Evolutionary conservation across 2,797 vertebrate species (phyloP), one percentile per base, ranked within the genome.

Genomic region (Pangasius djambal): DNA sequence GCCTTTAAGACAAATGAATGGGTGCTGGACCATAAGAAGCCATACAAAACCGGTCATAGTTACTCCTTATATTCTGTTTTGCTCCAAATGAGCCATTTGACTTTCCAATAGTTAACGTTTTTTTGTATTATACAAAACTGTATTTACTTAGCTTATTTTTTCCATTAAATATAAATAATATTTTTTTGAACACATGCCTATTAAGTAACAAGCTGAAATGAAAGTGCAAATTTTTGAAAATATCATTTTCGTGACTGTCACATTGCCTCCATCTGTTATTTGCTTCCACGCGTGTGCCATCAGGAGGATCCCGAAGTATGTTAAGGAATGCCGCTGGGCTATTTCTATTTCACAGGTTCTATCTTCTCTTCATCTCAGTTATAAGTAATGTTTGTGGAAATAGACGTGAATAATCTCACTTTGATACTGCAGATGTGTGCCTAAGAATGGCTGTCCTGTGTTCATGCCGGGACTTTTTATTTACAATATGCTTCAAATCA

Each of bases 1-100:
- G 91, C 86, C 78, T 63, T 87, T 83, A 88, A 90, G 87, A 89
- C 86, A 87, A 78, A 59, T 12, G 2, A 61, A 13, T 6, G 20
- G 2, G 20, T 12, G 1, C 31, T 37, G 55, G 55, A 81, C 59
- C 78, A 22, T 37, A 59, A 40, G 74, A 78, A 50, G 16, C 13
- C 75, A 37, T 37, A 20, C n/a, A 34, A 50, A 50, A 12, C 28
- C 12, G 37, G 83, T 50, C 40, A 31, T 2, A 40, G 44, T 85
- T 48, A 20, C 40, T 16, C 16, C 8, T 70, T 72, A 37, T 37
- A 50, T 72, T 34, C 25, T 31, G n/a, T 70, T 85, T 85, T 37
- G 12, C 48, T 55, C 25, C 4, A 72, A 22, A 40, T 40, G 25
- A 18, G 7, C 61, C 15, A 6, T 84, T 65, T 44, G 4, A 25